phyloP scores from a whole-genome alignment of 2,888 invertebrate species.

The Euzetes globulus region DNA sequence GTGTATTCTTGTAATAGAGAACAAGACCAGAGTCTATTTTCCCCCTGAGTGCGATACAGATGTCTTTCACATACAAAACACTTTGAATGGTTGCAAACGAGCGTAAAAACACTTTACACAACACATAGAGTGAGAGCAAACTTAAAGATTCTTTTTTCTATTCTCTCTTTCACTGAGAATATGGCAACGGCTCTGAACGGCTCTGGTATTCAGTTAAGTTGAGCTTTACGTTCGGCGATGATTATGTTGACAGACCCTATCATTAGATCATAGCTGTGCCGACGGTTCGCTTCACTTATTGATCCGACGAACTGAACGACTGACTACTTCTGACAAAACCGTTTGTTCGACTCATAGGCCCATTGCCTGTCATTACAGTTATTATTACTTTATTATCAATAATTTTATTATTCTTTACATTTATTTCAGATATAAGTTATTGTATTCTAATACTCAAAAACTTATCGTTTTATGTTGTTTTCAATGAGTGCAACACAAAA shows the following conservation, averaged over 20 bases:
- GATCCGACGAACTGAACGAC: conserved; percentile 1
- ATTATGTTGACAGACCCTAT: conserved; percentile 28
- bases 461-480: neutral
- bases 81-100: conserved; percentile 23
- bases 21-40: neutral
- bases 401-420: conserved; percentile 22
- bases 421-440: neutral
- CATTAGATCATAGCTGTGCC: conserved; percentile 25
- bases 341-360: neutral
- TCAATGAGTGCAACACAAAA: neutral
- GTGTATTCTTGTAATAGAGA: neutral
- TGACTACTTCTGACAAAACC: conserved; percentile 8
- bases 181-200: neutral
- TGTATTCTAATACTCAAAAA: conserved; percentile 8
- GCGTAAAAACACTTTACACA: conserved; percentile 27
- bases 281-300: conserved; percentile 21
- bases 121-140: neutral
- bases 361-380: conserved; percentile 20
- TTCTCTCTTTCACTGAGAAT: neutral
- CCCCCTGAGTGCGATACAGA: conserved; percentile 15
- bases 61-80: conserved; percentile 19
- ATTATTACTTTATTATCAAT: conserved; percentile 27
- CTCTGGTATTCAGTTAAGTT: conserved; percentile 5
- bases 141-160: conserved; percentile 1
- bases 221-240: conserved; percentile 17